Conservation (phyloP, 2,797 vertebrate genomes). For the Hyperoplus immaculatus region DNA sequence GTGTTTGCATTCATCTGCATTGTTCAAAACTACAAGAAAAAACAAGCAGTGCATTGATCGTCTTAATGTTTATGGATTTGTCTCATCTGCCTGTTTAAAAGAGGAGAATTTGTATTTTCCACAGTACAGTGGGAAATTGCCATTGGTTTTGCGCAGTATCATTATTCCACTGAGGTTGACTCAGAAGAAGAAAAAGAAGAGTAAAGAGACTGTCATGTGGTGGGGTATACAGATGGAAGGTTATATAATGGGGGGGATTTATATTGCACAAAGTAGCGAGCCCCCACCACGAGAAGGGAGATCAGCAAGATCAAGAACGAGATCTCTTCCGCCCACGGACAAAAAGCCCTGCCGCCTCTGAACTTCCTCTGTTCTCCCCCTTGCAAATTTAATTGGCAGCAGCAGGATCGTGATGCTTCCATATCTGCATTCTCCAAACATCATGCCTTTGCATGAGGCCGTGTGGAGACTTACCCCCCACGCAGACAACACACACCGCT, state of each 20-base stretch:
- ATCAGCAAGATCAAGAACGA: conserved; percentile 78
- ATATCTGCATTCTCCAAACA: conserved; percentile 76
- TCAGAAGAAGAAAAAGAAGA: conserved; percentile 27
- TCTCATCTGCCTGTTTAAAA: conserved; percentile 13
- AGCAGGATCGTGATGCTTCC: conserved; percentile 55
- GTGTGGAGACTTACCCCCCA: conserved; percentile 49
- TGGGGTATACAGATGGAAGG: conserved; percentile 66
- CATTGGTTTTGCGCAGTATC: conserved; percentile 30
- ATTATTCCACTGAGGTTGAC: conserved; percentile 54
- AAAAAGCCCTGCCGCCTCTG: conserved; percentile 70
- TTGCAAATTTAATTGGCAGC: conserved; percentile 79
- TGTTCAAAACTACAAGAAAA: conserved; percentile 4
- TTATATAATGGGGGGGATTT: conserved; percentile 81
- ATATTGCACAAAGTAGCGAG: conserved; percentile 78
- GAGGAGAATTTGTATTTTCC: conserved; percentile 12
- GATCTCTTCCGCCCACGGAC: conserved; percentile 79
- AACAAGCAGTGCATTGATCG: conserved; percentile 3
- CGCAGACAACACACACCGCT: conserved; percentile 49
- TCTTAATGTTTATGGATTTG: conserved; percentile 33
- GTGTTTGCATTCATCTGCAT: not conserved
- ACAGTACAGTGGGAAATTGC: conserved; percentile 13
- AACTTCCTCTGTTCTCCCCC: conserved; percentile 69
- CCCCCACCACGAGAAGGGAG: conserved; percentile 72
- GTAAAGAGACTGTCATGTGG: conserved; percentile 49
- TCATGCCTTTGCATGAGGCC: conserved; percentile 54